Percentiles rank a stretch among this genome's conserved stretches.
Conservation (phyloP, 2,797 vertebrate genomes). For the Eremophila alpestris region DNA sequence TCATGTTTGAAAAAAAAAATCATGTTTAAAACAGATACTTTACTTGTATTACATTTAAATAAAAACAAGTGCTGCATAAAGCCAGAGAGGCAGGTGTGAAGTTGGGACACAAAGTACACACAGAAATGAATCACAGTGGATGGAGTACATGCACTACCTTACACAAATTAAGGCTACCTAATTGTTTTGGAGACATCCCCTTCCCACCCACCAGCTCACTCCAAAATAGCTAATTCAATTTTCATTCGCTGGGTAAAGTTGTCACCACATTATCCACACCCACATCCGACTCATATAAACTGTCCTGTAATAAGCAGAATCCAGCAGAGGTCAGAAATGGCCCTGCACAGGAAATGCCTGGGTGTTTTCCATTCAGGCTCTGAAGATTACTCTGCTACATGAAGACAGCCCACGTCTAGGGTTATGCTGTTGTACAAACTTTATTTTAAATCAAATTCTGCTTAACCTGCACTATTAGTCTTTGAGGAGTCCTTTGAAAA, state of each 20-base stretch:
- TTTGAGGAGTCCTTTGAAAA: not conserved
- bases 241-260: constrained; percentile 44
- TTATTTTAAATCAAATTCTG: not conserved
- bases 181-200: constrained; percentile 29
- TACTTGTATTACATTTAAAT: not conserved
- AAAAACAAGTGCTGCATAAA: not conserved
- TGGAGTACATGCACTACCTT: not conserved
- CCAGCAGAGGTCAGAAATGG: constrained; percentile 56
- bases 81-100: not conserved
- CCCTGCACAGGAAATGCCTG: constrained; percentile 50
- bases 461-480: not conserved
- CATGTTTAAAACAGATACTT: too few relatives aligned
- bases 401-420: not conserved
- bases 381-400: not conserved
- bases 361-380: constrained; percentile 3
- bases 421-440: not conserved
- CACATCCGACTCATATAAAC: constrained; percentile 57
- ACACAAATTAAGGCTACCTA: constrained; percentile 14
- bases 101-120: not conserved
- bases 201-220: constrained; percentile 39
- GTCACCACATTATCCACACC: constrained; percentile 39
- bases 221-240: constrained; percentile 43
- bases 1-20: not conserved
- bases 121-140: constrained; percentile 16
- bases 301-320: constrained; percentile 54